phyloP scores from a whole-genome alignment of 1,140 invertebrate genomes.

The Meloidogyne chitwoodi region DNA sequence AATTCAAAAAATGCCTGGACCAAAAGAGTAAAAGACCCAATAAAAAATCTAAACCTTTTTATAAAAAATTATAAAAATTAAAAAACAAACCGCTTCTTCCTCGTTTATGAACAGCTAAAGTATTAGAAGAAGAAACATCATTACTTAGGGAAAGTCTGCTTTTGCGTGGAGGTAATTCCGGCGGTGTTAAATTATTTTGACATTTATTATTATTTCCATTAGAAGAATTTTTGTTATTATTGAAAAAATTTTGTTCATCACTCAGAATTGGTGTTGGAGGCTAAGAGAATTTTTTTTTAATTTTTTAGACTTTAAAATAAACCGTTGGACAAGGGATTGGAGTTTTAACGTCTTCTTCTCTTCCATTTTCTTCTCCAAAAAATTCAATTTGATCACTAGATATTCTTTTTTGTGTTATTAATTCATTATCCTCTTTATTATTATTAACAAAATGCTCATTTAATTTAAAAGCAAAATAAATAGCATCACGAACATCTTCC shows the following conservation, averaged over 20 bases:
- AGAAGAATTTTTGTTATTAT: neutral
- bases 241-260: neutral
- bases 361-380: neutral
- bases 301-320: neutral
- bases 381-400: neutral
- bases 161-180: conserved; percentile 3
- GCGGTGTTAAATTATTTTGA: neutral
- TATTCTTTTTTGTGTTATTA: neutral
- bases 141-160: neutral
- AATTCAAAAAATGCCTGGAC: too few species aligned
- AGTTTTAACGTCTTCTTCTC: neutral
- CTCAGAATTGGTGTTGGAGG: conserved; percentile 7
- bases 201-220: neutral
- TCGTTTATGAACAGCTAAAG: neutral
- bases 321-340: conserved; percentile 13
- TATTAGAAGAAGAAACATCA: neutral
- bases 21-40: too few species aligned
- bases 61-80: neutral
- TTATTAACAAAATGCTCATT: neutral
- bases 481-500: conserved; percentile 13
- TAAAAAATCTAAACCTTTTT: too few species aligned
- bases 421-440: neutral
- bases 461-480: conserved; percentile 22
- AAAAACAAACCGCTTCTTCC: neutral
- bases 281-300: neutral